Evolutionary conservation across 2,888 invertebrate genomes (phyloP), one percentile per base, ranked within the genome.

Genomic region (Cephus sareptanus): DNA sequence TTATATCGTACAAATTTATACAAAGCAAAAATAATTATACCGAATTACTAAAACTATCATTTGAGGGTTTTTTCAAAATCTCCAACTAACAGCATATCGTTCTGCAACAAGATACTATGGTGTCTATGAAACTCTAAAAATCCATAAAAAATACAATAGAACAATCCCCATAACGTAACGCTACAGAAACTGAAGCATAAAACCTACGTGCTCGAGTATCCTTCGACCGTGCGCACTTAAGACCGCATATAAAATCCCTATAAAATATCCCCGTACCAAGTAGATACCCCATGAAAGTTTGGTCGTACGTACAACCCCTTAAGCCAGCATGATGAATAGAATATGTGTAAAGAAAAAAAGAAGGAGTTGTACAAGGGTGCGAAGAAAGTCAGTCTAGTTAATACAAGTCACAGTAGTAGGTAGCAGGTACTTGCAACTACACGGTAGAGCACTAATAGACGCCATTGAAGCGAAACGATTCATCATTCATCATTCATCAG

Each of bases 401-500:
- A 23, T 56, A 56, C 23, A 56, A 56, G 9, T 56, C 56, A 56
- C 56, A 23, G 56, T 56, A 23, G 56, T 56, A 56, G 23, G 23
- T 23, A 56, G 9, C 56, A 56, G 56, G 23, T 56, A 23, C 23
- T 9, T 23, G 56, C 23, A 40, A 40, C 15, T 40, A 40, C 40
- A 40, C 9, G 40, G 23, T 40, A 40, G 23, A 40, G 40, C 15
- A 40, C 15, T 40, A 40, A 15, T 40, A 40, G 40, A 9, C 23
- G 23, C 23, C 23, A 71, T 23, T 34, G 35, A 30, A 74, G n/a
- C 23, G 35, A 35, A 74, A 71, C 34, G 74, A 74, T 74, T 34
- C 35, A 80, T 79, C 79, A 74, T 74, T 34, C 35, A 80, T 79
- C 79, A 79, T 79, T 79, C 79, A 80, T 81, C 79, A 74, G 79